Percentiles rank a stretch among this genome's conserved stretches.
phyloP scores from a whole-genome alignment of 2,888 invertebrate species.

The Keiferia lycopersicella region DNA sequence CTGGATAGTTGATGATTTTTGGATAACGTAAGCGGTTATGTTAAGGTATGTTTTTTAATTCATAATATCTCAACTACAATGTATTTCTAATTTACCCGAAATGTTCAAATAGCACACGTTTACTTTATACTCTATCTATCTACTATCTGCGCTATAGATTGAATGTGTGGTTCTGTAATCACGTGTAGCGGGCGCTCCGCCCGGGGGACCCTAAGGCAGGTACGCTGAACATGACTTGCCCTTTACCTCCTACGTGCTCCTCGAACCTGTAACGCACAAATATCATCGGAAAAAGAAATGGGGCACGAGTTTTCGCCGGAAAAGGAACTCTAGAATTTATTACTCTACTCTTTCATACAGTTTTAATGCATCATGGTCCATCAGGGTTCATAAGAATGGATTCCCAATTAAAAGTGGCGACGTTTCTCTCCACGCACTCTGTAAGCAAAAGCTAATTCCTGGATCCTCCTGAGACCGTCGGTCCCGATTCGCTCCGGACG shows the following conservation, averaged over 20 bases:
- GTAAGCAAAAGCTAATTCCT: constrained; percentile 53
- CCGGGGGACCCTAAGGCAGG: neutral
- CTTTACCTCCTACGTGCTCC: neutral
- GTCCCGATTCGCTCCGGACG: constrained; percentile 61
- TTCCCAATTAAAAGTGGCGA: constrained; percentile 5
- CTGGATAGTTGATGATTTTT: too few relatives aligned
- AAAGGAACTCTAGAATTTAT: neutral
- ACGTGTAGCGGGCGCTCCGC: neutral
- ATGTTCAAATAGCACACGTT: neutral
- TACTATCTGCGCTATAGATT: constrained; percentile 3
- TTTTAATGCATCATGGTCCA: neutral
- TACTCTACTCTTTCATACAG: neutral
- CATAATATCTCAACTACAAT: neutral
- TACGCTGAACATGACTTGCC: constrained; percentile 1
- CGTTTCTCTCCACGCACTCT: constrained; percentile 25
- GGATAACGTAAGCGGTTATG: too few relatives aligned
- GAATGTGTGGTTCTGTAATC: constrained; percentile 7
- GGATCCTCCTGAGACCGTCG: constrained; percentile 54
- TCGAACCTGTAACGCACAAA: neutral
- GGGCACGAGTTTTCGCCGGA: neutral
- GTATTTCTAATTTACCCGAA: neutral
- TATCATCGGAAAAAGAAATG: neutral
- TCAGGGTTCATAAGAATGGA: neutral
- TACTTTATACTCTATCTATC: constrained; percentile 28
- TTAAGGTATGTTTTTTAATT: too few relatives aligned